A percentile compares a stretch with the other conserved stretches of the same genome.
Evolutionary conservation across 2,888 invertebrate genomes (phyloP).

Genomic region (Nymphalis polychloros): DNA sequence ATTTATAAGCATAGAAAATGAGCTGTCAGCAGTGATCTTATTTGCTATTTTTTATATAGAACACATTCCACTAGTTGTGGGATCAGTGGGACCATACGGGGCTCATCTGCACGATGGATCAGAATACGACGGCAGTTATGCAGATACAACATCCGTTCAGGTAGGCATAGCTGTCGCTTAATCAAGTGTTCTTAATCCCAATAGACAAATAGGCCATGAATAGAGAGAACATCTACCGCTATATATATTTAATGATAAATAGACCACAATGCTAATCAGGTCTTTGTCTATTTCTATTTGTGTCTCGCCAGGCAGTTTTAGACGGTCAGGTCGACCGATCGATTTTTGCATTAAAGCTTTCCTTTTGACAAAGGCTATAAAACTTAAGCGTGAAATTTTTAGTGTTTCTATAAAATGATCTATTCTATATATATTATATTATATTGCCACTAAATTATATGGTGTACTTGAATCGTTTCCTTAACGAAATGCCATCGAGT

Average conservation of each 20-base stretch:
- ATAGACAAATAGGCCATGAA: slow-evolving; percentile 8
- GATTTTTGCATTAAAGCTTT: slow-evolving; percentile 57
- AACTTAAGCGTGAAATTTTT: slow-evolving; percentile 4
- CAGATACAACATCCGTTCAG: slow-evolving; percentile 83
- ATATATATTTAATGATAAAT: slow-evolving; percentile 36
- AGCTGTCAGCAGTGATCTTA: slow-evolving; percentile 12
- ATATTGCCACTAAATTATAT: slow-evolving; percentile 4
- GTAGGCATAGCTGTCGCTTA: slow-evolving; percentile 48
- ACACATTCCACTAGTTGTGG: slow-evolving; percentile 85
- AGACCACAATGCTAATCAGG: slow-evolving; percentile 40
- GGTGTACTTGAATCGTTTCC: not conserved
- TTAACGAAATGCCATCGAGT: not conserved
- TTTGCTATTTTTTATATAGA: slow-evolving; percentile 49
- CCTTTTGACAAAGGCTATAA: slow-evolving; percentile 16
- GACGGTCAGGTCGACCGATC: slow-evolving; percentile 48
- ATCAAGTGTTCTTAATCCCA: slow-evolving; percentile 22
- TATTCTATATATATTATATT: slow-evolving; percentile 8
- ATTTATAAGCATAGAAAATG: slow-evolving; percentile 43
- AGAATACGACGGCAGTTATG: slow-evolving; percentile 94
- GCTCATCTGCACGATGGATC: slow-evolving; percentile 95
- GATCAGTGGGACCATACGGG: slow-evolving; percentile 96
- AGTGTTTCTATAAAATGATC: slow-evolving; percentile 5
- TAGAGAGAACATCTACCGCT: not conserved
- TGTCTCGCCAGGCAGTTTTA: slow-evolving; percentile 52
- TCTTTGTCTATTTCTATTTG: slow-evolving; percentile 50